Conservation (phyloP, 1,140 invertebrate species). For the Metaphire vulgaris region DNA sequence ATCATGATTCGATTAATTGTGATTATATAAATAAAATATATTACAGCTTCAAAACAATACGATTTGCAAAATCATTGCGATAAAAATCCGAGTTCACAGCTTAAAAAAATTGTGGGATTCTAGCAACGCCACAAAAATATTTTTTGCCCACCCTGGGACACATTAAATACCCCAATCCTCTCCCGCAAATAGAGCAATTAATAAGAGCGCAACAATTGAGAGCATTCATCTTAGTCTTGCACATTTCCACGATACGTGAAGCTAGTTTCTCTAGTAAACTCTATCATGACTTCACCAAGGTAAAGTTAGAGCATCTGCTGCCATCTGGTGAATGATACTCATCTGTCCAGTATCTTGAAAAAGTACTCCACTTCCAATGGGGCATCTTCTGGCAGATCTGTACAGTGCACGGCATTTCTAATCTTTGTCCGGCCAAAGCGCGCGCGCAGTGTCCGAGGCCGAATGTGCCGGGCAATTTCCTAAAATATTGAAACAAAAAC, state of each 20-base stretch:
- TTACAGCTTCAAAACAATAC: too few relatives aligned
- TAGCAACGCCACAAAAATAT: too few relatives aligned
- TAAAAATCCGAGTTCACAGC: too few relatives aligned
- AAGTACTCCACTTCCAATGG: slow-evolving; percentile 62
- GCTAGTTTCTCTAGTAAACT: not conserved
- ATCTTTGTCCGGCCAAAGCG: slow-evolving; percentile 74
- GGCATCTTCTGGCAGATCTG: slow-evolving; percentile 80
- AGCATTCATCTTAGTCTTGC: not conserved
- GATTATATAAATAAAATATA: too few relatives aligned
- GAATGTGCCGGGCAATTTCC: slow-evolving; percentile 75
- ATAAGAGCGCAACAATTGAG: not conserved
- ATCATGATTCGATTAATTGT: too few relatives aligned
- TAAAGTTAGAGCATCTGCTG: not conserved
- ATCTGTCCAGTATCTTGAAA: slow-evolving; percentile 45
- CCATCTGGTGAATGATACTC: not conserved
- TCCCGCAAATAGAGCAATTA: not conserved
- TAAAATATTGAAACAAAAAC: slow-evolving; percentile 40
- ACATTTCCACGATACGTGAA: not conserved
- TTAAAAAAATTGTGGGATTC: too few relatives aligned
- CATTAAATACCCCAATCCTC: not conserved
- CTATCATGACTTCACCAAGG: not conserved
- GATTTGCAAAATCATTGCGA: too few relatives aligned
- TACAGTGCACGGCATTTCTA: slow-evolving; percentile 84
- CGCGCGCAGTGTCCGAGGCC: slow-evolving; percentile 75
- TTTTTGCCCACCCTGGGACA: too few relatives aligned